Evolutionary conservation across 2,113 vertebrate species (phyloP).

Genomic region (Melanerpes aurifrons): DNA sequence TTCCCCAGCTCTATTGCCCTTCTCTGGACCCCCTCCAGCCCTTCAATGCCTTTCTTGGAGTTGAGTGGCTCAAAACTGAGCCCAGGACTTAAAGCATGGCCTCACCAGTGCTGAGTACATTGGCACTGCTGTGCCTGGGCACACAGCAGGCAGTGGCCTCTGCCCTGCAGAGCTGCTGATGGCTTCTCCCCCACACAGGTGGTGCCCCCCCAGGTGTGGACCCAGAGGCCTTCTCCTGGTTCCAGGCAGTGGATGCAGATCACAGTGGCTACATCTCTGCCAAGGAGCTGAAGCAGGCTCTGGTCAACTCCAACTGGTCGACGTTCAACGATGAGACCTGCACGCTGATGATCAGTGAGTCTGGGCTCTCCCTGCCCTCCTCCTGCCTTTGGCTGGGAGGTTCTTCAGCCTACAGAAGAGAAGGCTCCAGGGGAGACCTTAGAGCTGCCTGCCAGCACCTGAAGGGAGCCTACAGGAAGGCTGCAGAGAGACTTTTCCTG

Average conservation of each 20-base stretch:
- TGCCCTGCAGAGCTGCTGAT: not conserved
- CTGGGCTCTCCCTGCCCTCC: not conserved
- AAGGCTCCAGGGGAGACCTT: too few relatives aligned
- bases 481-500: too few relatives aligned
- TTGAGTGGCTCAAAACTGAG: too few relatives aligned
- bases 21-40: too few relatives aligned
- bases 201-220: slow-evolving; percentile 84
- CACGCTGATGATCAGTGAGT: slow-evolving; percentile 96
- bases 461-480: too few relatives aligned
- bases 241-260: slow-evolving; percentile 88
- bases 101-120: too few relatives aligned
- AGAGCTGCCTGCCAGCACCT: too few relatives aligned
- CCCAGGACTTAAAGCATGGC: too few relatives aligned
- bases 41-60: too few relatives aligned
- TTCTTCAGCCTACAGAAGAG: too few relatives aligned
- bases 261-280: slow-evolving; percentile 89
- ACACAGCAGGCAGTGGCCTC: too few relatives aligned
- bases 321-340: slow-evolving; percentile 94
- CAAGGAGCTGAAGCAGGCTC: slow-evolving; percentile 93
- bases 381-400: rapidly evolving
- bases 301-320: slow-evolving; percentile 95
- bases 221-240: slow-evolving; percentile 92
- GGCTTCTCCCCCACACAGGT: slow-evolving; percentile 67
- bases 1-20: too few relatives aligned
- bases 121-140: not conserved